Base-by-base conservation (phyloP, 1,140 invertebrate genomes). In the Drosophila kanapiae region DNA sequence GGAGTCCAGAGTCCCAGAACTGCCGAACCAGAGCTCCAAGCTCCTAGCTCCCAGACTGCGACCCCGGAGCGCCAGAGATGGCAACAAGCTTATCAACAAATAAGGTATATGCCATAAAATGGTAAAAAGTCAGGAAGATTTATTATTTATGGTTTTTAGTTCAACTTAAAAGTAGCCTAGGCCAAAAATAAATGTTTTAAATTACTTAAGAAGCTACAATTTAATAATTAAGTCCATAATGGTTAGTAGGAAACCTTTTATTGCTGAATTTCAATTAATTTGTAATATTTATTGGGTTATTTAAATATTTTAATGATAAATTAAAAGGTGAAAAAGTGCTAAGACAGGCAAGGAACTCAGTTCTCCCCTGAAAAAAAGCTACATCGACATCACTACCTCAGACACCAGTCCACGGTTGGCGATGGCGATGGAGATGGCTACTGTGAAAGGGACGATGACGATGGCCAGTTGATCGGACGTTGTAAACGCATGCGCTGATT, bases 401-500 rank as follows among this genome's bases (percentile, higher is more conserved):
- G 56, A 43, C 37, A 31, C 37, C 62, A 43, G 29, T 60, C 38
- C 29, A 18, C 4, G 11, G 29, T 43, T 23, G 23, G 38, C 42
- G 42, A 56, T 63, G 35, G 43, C 48, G 35, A 51, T 38, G 47
- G 37, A 45, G 59, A 42, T 78, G 74, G 84, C 84, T 87, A 87
- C 84, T 87, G 84, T 87, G 84, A 87, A 87, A 87, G 84, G 80
- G 78, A 87, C 80, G 77, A 78, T 60, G 77, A 87, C 80, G 77
- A 78, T 60, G 77, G 68, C 75, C 72, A 81, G 76, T 80, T 82
- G 81, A 88, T 88, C 83, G 84, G 48, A 54, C 70, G 78, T 85
- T 90, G 85, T 82, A 85, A 90, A 91, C 85, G 85, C 85, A 90
- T 90, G 85, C 81, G 85, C 86, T 90, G 85, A 90, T 90, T 90